Evolutionary conservation across 2,797 vertebrate species (phyloP).

Genomic region (Distichodus sexfasciatus): DNA sequence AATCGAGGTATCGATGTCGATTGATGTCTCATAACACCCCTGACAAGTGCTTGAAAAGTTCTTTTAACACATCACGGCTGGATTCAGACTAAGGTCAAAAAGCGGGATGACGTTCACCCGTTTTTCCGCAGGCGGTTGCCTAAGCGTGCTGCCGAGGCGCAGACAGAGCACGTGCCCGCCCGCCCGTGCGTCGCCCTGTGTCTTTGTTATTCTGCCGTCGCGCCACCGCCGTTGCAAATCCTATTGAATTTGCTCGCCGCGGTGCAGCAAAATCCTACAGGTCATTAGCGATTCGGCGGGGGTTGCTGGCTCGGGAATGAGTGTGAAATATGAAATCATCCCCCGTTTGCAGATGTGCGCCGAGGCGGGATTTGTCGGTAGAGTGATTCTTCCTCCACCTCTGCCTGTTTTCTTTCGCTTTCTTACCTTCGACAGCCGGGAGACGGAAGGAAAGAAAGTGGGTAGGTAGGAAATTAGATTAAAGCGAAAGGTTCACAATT

Average conservation of each 20-base stretch:
- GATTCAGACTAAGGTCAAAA: too few species aligned
- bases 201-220: conserved; percentile 32
- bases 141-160: background rate
- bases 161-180: background rate
- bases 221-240: conserved; percentile 1
- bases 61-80: too few species aligned
- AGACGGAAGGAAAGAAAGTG: conserved; percentile 10
- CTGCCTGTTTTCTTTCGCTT: background rate
- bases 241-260: conserved; percentile 11
- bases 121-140: too few species aligned
- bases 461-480: conserved; percentile 3
- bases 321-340: conserved; percentile 41
- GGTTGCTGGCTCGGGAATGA: conserved; percentile 5
- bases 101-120: too few species aligned
- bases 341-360: conserved; percentile 19
- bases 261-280: conserved; percentile 30
- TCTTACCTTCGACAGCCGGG: background rate
- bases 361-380: background rate
- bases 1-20: too few species aligned
- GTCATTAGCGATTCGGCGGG: conserved; percentile 24
- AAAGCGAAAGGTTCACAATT: background rate
- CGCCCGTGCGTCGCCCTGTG: background rate
- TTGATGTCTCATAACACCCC: too few species aligned
- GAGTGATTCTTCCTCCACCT: background rate
- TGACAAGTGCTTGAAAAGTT: too few species aligned